These are phyloP conservation scores for Stomorhina lunata DNA, from an alignment of 2,888 invertebrate species.

Conservation along the genomic window DNA sequence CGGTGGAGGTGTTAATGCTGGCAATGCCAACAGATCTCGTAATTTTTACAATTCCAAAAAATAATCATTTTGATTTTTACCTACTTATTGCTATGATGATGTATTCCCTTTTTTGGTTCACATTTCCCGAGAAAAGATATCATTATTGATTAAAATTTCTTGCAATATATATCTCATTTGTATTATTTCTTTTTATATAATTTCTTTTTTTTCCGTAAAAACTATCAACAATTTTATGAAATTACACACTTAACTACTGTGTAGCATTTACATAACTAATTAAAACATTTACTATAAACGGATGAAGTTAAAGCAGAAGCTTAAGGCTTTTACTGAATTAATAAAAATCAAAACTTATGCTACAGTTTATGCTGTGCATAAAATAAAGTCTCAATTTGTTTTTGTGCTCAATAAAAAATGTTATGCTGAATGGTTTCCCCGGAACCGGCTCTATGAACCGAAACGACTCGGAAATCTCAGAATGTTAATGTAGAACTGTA, in stretches of 20 bases:
- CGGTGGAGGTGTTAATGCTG: constrained; percentile 58
- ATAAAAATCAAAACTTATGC: too few species aligned
- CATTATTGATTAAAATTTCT: neutral
- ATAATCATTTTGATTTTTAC: constrained; percentile 37
- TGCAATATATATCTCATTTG: neutral
- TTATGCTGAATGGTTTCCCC: too few species aligned
- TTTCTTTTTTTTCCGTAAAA: neutral
- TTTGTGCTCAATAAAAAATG: constrained; percentile 35
- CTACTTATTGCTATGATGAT: neutral
- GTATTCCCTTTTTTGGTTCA: neutral
- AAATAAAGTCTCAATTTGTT: neutral
- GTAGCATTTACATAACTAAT: constrained; percentile 53
- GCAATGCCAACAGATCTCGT: constrained; percentile 67
- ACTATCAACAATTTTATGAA: constrained; percentile 26
- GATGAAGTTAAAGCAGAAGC: constrained; percentile 14
- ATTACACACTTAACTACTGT: constrained; percentile 36
- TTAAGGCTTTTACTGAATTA: neutral
- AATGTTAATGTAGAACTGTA: too few species aligned
- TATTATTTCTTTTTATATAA: neutral
- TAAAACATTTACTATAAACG: constrained; percentile 55
- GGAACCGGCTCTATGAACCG: too few species aligned
- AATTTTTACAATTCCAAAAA: constrained; percentile 66
- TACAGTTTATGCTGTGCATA: neutral
- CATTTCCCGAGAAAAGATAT: neutral
- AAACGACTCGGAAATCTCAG: too few species aligned